Conservation (phyloP, 2,888 invertebrate species). For the Atrina japonica region DNA sequence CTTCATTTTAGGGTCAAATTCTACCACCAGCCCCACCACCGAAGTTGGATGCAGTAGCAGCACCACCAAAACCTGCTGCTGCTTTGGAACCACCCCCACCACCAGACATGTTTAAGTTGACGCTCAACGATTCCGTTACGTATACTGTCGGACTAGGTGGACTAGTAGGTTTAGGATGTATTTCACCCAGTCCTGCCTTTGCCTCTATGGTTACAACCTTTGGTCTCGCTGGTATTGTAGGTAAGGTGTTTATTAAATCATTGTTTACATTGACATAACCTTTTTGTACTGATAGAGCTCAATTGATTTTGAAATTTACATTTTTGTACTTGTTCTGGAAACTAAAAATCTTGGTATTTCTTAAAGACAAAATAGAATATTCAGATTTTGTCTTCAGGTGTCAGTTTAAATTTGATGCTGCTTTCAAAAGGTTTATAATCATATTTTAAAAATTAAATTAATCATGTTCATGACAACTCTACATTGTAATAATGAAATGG, state of each 20-base stretch:
- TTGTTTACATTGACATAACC: neutral
- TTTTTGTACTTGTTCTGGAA: neutral
- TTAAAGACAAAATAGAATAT: too few species aligned
- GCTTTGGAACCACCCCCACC: slow-evolving; percentile 74
- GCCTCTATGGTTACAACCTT: slow-evolving; percentile 93
- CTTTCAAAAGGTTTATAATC: too few species aligned
- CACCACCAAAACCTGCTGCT: slow-evolving; percentile 61
- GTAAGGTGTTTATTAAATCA: slow-evolving; percentile 70
- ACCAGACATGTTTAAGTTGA: slow-evolving; percentile 87
- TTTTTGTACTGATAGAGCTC: neutral
- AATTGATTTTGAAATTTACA: neutral
- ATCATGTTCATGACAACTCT: too few species aligned
- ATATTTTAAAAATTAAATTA: too few species aligned
- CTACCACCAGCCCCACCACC: slow-evolving; percentile 84
- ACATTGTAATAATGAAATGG: too few species aligned
- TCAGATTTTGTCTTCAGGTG: too few species aligned
- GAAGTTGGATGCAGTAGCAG: slow-evolving; percentile 82
- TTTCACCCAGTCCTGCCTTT: slow-evolving; percentile 91
- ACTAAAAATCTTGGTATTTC: too few species aligned
- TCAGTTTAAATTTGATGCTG: too few species aligned
- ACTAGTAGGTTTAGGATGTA: slow-evolving; percentile 85
- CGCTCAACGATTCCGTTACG: slow-evolving; percentile 79
- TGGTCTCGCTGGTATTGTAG: slow-evolving; percentile 90
- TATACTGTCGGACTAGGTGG: slow-evolving; percentile 76
- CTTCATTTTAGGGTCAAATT: slow-evolving; percentile 84